phyloP scores from a whole-genome alignment of 2,113 vertebrate species.

The Hystrix cristata region DNA sequence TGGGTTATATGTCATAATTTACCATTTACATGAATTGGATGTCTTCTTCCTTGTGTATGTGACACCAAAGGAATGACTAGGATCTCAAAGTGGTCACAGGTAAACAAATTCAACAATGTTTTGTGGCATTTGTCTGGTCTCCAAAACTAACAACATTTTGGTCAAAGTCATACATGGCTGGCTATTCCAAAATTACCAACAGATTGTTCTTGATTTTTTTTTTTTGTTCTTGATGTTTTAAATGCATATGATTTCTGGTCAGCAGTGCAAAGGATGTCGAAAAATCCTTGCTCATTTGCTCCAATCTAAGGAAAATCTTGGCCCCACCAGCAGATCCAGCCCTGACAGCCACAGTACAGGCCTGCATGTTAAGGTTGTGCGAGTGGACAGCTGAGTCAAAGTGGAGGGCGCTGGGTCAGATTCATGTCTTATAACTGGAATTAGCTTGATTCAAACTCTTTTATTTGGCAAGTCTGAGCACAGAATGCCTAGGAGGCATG shows the following conservation, averaged over 20 bases:
- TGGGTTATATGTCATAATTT: background rate
- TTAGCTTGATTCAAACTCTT: background rate
- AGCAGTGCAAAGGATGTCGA: background rate
- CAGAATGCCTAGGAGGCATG: background rate
- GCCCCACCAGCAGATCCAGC: background rate
- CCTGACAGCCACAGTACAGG: background rate
- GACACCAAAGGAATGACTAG: background rate
- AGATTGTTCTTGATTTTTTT: background rate
- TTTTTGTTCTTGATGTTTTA: background rate
- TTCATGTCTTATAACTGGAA: background rate
- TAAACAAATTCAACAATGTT: background rate
- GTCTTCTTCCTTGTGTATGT: background rate
- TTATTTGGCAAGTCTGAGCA: background rate
- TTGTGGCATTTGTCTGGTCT: background rate
- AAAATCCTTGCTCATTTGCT: background rate
- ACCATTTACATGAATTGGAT: background rate
- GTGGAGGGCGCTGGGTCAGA: background rate
- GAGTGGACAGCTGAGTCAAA: background rate
- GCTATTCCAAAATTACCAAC: background rate
- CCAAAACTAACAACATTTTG: background rate
- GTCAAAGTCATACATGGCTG: background rate
- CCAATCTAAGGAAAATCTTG: background rate
- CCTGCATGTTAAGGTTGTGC: background rate
- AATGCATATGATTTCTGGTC: background rate
- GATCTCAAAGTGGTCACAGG: background rate